Evolutionary conservation across 2,113 vertebrate genomes (phyloP), one percentile per base, ranked within the genome.

Genomic region (Alligator sinensis): DNA sequence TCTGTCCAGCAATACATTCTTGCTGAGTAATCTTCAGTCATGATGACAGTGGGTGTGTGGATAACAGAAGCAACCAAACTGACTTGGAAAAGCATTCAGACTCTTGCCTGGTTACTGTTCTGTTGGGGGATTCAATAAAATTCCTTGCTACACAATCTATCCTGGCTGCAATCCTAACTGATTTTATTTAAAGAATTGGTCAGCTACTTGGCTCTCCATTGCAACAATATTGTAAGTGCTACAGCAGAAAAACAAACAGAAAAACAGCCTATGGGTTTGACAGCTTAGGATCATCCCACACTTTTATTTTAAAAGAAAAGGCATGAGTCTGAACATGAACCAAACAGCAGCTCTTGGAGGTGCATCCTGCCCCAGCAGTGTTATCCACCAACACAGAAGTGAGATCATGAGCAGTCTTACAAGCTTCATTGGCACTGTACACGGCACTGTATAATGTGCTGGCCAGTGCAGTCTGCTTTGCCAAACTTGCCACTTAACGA

Each of bases 401-500:
- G 90, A 96, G 94, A 91, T 96, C 86, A 86, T 1, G 14, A 93
- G 94, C 91, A 90, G 90, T 90, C 90, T 92, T 17, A 2, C 84
- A 82, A 72, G 92, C 93, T 87, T 96, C 93, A 81, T 86, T 84
- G 86, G 77, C 34, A 81, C 82, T 78, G 95, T 85, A 1, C 0
- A 0, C 12, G 93, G 58, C 30, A 86, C 77, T 94, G 94, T 68
- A 61, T 85, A 92, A 90, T 86, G 57, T 63, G 70, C 90, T 34
- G 80, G 92, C 91, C 87, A 89, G 94, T 27, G 4, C 85, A 47
- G 93, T 17, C 75, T 25, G 93, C 95, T 91, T 54, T 94, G 95
- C 96, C 96, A 96, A 94, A 93, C 92, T 88, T 87, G 95, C 91
- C 94, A 90, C 84, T 78, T 94, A 76, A 88, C 9, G 94, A 79